Evolutionary conservation across 2,888 invertebrate genomes (phyloP).

Genomic region (Acheta domesticus): DNA sequence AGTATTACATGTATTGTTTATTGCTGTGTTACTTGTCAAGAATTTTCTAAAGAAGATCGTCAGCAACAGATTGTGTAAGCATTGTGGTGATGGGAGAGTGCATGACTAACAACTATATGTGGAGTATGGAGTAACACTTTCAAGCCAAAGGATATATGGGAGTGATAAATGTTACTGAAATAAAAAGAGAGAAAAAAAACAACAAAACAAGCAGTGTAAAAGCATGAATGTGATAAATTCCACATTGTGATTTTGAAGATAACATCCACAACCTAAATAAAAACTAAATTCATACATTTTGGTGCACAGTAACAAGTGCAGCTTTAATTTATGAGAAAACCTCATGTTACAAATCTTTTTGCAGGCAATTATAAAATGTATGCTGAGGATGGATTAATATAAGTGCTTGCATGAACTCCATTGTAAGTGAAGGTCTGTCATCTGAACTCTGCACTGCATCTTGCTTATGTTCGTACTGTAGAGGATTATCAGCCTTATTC

Average conservation of each 20-base stretch:
- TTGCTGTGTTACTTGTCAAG: constrained; percentile 18
- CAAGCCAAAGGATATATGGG: background rate
- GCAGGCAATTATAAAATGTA: too few species aligned
- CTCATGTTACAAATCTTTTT: background rate
- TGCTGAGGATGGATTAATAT: too few species aligned
- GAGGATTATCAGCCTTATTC: too few species aligned
- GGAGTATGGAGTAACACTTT: background rate
- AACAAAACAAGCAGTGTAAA: background rate
- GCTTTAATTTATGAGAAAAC: background rate
- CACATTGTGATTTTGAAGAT: constrained; percentile 9
- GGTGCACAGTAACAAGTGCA: background rate
- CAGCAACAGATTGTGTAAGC: too few species aligned
- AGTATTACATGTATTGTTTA: background rate
- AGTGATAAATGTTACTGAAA: background rate
- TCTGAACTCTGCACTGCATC: too few species aligned
- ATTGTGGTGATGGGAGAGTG: background rate
- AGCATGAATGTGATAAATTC: constrained; percentile 1
- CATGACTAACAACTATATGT: background rate
- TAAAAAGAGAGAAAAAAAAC: background rate
- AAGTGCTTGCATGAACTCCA: too few species aligned
- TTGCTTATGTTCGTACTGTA: too few species aligned
- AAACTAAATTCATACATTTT: background rate
- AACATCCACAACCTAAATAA: background rate
- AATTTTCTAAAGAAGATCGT: background rate
- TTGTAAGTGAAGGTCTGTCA: too few species aligned